These are phyloP conservation scores for Alfaro cultratus DNA, from an alignment of 2,797 vertebrate genomes.

Conservation along the genomic window DNA sequence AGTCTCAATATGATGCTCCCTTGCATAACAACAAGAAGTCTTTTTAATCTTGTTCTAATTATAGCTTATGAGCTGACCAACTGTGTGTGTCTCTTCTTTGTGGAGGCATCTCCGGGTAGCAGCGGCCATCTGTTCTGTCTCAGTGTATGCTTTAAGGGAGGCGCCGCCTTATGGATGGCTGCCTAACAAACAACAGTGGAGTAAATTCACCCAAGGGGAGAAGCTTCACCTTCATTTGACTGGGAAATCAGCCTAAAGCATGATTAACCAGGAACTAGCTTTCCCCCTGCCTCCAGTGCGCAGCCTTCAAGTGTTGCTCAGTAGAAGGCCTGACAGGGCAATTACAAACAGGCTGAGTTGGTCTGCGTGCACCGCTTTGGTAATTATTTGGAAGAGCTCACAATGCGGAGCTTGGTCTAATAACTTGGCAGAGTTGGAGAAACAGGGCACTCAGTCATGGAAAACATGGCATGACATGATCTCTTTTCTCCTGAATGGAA, in stretches of 20 bases:
- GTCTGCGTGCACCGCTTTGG: slow-evolving; percentile 6
- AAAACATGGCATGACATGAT: slow-evolving; percentile 15
- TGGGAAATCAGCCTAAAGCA: slow-evolving; percentile 78
- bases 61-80: slow-evolving; percentile 43
- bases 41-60: slow-evolving; percentile 54
- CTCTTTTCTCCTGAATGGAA: not conserved
- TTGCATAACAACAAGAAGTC: slow-evolving; percentile 49
- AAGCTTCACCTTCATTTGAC: slow-evolving; percentile 82
- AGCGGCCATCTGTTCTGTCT: slow-evolving; percentile 77
- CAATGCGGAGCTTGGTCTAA: slow-evolving; percentile 23
- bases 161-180: slow-evolving; percentile 64
- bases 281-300: slow-evolving; percentile 43
- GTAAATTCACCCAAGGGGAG: slow-evolving; percentile 58
- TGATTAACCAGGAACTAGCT: slow-evolving; percentile 71
- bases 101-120: slow-evolving; percentile 65
- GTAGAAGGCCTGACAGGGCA: slow-evolving; percentile 41
- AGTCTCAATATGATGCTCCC: slow-evolving; percentile 17
- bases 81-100: slow-evolving; percentile 59
- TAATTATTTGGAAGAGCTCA: slow-evolving; percentile 44
- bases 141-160: slow-evolving; percentile 76
- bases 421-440: slow-evolving; percentile 27
- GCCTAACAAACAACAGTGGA: slow-evolving; percentile 71
- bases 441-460: not conserved
- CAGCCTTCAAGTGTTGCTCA: slow-evolving; percentile 33
- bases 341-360: slow-evolving; percentile 37